phyloP scores from a whole-genome alignment of 2,888 invertebrate species.

The Notocelia uddmanniana region DNA sequence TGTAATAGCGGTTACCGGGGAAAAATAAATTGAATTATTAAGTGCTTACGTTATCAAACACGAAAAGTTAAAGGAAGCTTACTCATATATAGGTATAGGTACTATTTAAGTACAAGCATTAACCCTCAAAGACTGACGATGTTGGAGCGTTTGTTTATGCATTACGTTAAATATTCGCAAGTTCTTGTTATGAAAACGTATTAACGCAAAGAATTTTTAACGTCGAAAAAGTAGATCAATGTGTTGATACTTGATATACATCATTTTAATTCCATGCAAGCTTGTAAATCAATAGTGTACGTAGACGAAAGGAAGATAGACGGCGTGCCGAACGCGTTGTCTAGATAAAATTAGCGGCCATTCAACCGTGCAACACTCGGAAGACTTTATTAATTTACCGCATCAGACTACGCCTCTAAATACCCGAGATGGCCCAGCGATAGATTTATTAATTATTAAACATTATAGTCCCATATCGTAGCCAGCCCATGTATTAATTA shows the following conservation, averaged over 20 bases:
- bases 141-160: no score
- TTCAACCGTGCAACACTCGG: conserved; percentile 81
- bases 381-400: conserved; percentile 84
- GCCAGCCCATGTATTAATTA: conserved; percentile 45
- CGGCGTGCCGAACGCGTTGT: conserved; percentile 64
- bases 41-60: conserved; percentile 54
- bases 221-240: not conserved
- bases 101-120: no score
- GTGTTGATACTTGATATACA: not conserved
- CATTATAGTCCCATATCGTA: conserved; percentile 56
- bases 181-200: not conserved
- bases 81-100: no score
- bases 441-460: conserved; percentile 81
- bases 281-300: conserved; percentile 33
- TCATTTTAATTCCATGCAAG: conserved; percentile 21
- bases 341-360: conserved; percentile 82
- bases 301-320: conserved; percentile 33
- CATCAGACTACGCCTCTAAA: conserved; percentile 77
- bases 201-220: not conserved
- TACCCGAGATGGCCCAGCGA: conserved; percentile 72
- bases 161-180: no score
- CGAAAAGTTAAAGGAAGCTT: conserved; percentile 16
- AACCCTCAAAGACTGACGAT: no score
- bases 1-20: conserved; percentile 57
- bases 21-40: conserved; percentile 62